Conservation (phyloP, 2,888 invertebrate species). For the Acanthosepion lycidas region DNA sequence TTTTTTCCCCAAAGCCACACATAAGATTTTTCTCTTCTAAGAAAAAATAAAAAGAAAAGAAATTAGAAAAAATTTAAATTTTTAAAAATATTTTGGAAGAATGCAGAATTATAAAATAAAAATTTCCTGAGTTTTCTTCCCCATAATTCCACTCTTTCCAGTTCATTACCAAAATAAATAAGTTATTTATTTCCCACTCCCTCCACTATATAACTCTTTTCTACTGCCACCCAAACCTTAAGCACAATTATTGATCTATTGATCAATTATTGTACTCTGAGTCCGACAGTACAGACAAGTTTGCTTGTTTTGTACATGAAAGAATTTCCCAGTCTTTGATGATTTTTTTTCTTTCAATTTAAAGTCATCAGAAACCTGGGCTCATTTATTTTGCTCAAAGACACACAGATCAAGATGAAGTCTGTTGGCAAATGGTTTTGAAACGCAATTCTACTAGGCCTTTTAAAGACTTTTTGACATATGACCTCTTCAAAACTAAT, state of each 20-base stretch:
- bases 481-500: neutral
- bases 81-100: neutral
- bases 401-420: constrained; percentile 16
- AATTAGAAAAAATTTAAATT: neutral
- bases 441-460: neutral
- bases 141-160: neutral
- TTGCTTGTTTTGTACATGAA: neutral
- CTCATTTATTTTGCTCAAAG: neutral
- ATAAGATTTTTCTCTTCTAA: no score
- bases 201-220: neutral
- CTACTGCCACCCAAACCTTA: neutral
- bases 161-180: neutral
- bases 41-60: no score
- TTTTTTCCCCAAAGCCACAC: no score
- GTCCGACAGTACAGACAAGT: neutral
- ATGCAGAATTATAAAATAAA: neutral
- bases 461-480: neutral
- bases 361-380: neutral
- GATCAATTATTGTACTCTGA: neutral
- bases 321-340: neutral
- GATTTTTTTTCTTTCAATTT: neutral
- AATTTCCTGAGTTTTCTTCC: neutral
- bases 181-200: neutral
- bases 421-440: neutral
- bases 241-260: neutral